Evolutionary conservation across 2,888 invertebrate species (phyloP).

Genomic region (Chrysotoxum bicinctum): DNA sequence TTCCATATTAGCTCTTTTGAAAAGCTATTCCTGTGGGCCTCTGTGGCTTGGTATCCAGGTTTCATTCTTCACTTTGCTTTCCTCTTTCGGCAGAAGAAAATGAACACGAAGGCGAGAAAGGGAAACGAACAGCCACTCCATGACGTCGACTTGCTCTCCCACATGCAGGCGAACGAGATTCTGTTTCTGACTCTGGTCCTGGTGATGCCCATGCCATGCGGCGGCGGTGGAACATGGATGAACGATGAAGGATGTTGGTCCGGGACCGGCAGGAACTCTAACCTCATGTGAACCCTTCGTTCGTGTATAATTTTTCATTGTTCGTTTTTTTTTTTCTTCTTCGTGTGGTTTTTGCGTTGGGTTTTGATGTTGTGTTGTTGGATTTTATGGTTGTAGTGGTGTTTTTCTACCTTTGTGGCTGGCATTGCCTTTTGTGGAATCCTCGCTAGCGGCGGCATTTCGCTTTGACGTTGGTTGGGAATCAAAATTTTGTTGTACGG

Average conservation of each 20-base stretch:
- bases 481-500: slow-evolving; percentile 69
- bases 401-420: slow-evolving; percentile 51
- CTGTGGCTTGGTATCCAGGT: slow-evolving; percentile 8
- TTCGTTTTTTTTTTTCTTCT: slow-evolving; percentile 38
- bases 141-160: slow-evolving; percentile 48
- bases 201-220: neutral
- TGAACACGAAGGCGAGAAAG: slow-evolving; percentile 46
- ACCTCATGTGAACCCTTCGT: slow-evolving; percentile 70
- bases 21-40: slow-evolving; percentile 4
- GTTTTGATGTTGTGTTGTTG: slow-evolving; percentile 32
- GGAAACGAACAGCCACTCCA: slow-evolving; percentile 40
- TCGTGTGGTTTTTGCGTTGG: slow-evolving; percentile 56
- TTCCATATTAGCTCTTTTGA: slow-evolving; percentile 24
- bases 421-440: slow-evolving; percentile 44
- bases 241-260: slow-evolving; percentile 1
- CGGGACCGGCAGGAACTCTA: slow-evolving; percentile 64
- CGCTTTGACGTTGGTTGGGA: slow-evolving; percentile 66
- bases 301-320: slow-evolving; percentile 66
- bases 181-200: neutral
- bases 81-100: slow-evolving; percentile 30
- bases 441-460: slow-evolving; percentile 61
- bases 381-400: slow-evolving; percentile 16
- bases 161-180: slow-evolving; percentile 41
- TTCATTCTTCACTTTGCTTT: slow-evolving; percentile 44
- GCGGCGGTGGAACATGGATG: neutral